Conservation (phyloP, 2,113 vertebrate species). For the Micronycteris hirsuta region DNA sequence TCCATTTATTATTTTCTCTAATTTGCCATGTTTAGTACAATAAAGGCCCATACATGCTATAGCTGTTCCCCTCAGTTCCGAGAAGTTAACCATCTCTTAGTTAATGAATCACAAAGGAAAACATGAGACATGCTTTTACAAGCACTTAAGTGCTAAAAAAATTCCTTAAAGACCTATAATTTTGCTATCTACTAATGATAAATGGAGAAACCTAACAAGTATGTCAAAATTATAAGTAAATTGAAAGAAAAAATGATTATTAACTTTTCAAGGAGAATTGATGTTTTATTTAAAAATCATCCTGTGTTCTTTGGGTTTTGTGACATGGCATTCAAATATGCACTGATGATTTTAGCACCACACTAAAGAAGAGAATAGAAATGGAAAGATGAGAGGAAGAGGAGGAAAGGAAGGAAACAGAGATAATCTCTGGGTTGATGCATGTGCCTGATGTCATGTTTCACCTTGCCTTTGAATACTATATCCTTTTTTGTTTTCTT, state of each 20-base stretch:
- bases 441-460: background rate
- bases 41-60: background rate
- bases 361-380: background rate
- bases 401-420: background rate
- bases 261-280: background rate
- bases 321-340: background rate
- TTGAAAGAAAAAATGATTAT: background rate
- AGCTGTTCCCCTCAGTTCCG: background rate
- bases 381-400: background rate
- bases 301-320: background rate
- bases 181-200: background rate
- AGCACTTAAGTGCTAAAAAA: background rate
- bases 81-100: background rate
- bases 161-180: background rate
- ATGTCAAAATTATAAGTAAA: background rate
- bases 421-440: background rate
- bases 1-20: background rate
- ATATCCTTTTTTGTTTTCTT: conserved; percentile 31
- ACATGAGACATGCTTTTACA: background rate
- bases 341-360: background rate
- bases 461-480: background rate
- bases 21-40: background rate
- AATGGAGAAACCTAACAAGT: background rate
- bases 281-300: background rate
- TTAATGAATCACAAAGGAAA: conserved; percentile 22